Conservation (phyloP, 2,113 vertebrate genomes). For the Abramis brama region DNA sequence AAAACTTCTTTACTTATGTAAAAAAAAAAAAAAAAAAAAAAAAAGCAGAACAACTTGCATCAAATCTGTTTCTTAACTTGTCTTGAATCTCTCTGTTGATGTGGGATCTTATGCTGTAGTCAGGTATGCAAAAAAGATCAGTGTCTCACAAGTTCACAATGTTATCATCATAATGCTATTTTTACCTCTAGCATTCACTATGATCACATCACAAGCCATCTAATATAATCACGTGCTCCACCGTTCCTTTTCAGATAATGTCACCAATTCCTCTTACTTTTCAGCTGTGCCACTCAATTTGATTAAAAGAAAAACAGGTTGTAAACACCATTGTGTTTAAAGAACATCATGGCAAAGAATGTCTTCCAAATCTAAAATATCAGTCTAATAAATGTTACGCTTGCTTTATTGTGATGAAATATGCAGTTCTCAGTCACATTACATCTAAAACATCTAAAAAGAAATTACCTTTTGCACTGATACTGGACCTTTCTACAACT, state of each 20-base stretch:
- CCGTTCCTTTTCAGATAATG: not conserved
- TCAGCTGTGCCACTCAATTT: not conserved
- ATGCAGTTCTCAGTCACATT: not conserved
- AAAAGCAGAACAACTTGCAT: not conserved
- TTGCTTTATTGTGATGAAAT: not conserved
- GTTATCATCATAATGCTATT: slow-evolving; percentile 49
- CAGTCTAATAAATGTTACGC: not conserved
- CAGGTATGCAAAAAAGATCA: not conserved
- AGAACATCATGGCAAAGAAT: not conserved
- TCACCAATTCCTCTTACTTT: not conserved
- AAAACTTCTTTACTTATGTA: not conserved
- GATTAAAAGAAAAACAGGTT: not conserved
- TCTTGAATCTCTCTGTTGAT: not conserved
- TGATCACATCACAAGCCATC: slow-evolving; percentile 52
- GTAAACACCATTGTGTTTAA: not conserved
- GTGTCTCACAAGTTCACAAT: slow-evolving; percentile 42
- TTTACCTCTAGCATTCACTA: slow-evolving; percentile 41
- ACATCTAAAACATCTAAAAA: not conserved
- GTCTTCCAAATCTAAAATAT: not conserved
- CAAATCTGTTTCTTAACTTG: not conserved
- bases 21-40: not conserved
- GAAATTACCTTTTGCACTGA: not conserved
- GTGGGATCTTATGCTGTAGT: not conserved
- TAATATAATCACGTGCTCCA: slow-evolving; percentile 34
- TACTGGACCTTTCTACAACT: not conserved